These are phyloP conservation scores for Allacma fusca DNA, from an alignment of 2,888 invertebrate species.

Conservation along the genomic window DNA sequence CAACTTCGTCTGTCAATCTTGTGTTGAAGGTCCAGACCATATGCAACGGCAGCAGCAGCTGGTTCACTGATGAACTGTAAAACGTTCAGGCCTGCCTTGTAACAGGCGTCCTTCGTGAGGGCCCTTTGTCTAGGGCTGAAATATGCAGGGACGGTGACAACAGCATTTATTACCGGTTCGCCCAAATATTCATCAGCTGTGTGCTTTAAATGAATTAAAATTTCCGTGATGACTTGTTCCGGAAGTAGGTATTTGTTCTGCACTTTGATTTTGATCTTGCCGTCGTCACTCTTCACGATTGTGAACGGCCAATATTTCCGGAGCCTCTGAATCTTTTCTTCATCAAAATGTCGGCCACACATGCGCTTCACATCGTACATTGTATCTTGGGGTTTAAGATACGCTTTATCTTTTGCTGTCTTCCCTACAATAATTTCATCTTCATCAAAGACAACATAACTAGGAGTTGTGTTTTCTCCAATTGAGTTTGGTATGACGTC, in stretches of 20 bases:
- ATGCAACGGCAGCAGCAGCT: constrained; percentile 77
- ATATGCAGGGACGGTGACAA: constrained; percentile 82
- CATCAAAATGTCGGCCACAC: constrained; percentile 89
- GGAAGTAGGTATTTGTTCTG: constrained; percentile 69
- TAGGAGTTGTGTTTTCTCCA: constrained; percentile 34
- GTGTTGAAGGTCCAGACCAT: constrained; percentile 11
- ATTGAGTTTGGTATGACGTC: constrained; percentile 40
- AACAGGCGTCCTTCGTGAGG: constrained; percentile 83
- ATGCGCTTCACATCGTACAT: constrained; percentile 83
- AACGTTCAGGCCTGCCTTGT: constrained; percentile 82
- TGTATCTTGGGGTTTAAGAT: neutral
- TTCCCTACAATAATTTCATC: constrained; percentile 33
- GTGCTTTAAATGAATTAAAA: constrained; percentile 85
- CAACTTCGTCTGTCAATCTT: neutral
- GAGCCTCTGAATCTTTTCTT: constrained; percentile 87
- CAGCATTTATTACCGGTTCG: constrained; percentile 78
- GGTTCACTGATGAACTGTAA: constrained; percentile 90
- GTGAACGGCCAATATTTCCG: constrained; percentile 95
- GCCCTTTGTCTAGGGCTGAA: constrained; percentile 74
- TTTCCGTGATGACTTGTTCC: constrained; percentile 70
- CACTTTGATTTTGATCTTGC: constrained; percentile 65
- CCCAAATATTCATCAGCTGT: constrained; percentile 88
- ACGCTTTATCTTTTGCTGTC: neutral
- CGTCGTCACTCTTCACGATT: constrained; percentile 70
- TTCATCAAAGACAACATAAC: constrained; percentile 42